Evolutionary conservation across 2,113 vertebrate genomes (phyloP).

Genomic region (Sinocyclocheilus anophthalmus): DNA sequence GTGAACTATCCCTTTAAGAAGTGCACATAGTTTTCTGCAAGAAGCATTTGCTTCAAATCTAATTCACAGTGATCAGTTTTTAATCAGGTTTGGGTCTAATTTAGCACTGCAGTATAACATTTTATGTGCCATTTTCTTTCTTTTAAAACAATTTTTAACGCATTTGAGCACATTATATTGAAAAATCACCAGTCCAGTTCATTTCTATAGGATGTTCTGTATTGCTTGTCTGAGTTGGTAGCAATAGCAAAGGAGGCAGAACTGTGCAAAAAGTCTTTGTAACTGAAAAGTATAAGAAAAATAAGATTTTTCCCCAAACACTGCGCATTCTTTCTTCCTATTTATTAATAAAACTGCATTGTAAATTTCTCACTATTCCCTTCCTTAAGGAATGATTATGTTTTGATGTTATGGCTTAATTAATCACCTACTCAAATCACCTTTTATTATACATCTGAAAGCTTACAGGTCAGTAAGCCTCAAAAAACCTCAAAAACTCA

Average conservation of each 20-base stretch:
- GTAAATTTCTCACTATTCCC: neutral
- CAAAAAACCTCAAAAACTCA: neutral
- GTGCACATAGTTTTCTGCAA: too few relatives aligned
- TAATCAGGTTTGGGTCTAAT: too few relatives aligned
- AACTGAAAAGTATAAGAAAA: neutral
- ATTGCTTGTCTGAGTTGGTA: neutral
- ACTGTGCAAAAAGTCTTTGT: neutral
- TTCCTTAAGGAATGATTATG: neutral
- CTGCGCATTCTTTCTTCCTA: neutral
- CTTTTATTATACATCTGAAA: slow-evolving; percentile 5
- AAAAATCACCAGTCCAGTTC: neutral
- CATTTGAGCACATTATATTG: neutral
- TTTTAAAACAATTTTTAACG: neutral
- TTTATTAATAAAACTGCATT: neutral
- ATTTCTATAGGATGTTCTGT: neutral
- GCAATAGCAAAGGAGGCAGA: neutral
- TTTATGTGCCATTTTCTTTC: too few relatives aligned
- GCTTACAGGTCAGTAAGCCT: neutral
- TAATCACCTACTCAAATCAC: neutral
- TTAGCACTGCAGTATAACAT: too few relatives aligned
- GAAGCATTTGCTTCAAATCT: too few relatives aligned
- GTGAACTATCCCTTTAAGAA: too few relatives aligned
- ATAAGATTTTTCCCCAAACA: neutral
- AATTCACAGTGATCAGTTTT: too few relatives aligned
- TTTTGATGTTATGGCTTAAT: neutral